These are phyloP conservation scores for Zosterops pallidus DNA, from an alignment of 2,113 vertebrate genomes.

Conservation along the genomic window DNA sequence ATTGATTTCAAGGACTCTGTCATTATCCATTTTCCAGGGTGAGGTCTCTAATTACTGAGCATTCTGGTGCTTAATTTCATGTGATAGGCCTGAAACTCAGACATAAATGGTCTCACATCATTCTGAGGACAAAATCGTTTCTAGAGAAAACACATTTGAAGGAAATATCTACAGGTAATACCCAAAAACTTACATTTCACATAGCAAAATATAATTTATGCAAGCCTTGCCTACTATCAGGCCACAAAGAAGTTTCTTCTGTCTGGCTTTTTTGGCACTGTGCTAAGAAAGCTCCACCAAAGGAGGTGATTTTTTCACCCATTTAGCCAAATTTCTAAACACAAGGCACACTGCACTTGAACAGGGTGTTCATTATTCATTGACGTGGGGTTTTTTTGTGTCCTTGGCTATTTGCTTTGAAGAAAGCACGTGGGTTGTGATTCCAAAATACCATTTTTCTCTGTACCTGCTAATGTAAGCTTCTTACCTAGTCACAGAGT, in stretches of 20 bases:
- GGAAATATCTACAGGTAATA: not conserved
- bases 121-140: constrained; percentile 24
- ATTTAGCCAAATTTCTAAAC: not conserved
- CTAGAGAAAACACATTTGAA: not conserved
- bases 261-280: not conserved
- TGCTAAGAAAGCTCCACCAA: not conserved
- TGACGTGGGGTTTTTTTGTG: not conserved
- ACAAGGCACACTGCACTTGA: not conserved
- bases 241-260: not conserved
- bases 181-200: not conserved
- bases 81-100: constrained; percentile 57
- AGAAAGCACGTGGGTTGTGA: not conserved
- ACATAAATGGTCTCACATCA: constrained; percentile 18
- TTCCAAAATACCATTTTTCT: not conserved
- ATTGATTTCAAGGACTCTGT: constrained; percentile 81
- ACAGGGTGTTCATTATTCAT: not conserved
- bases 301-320: not conserved
- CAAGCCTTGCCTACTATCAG: not conserved
- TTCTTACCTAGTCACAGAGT: not conserved
- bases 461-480: not conserved
- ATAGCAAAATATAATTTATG: not conserved
- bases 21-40: constrained; percentile 74
- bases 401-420: not conserved
- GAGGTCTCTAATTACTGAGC: constrained; percentile 73
- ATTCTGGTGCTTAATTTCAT: constrained; percentile 69